Evolutionary conservation across 2,113 vertebrate genomes (phyloP).

Genomic region (Microtus richardsoni): DNA sequence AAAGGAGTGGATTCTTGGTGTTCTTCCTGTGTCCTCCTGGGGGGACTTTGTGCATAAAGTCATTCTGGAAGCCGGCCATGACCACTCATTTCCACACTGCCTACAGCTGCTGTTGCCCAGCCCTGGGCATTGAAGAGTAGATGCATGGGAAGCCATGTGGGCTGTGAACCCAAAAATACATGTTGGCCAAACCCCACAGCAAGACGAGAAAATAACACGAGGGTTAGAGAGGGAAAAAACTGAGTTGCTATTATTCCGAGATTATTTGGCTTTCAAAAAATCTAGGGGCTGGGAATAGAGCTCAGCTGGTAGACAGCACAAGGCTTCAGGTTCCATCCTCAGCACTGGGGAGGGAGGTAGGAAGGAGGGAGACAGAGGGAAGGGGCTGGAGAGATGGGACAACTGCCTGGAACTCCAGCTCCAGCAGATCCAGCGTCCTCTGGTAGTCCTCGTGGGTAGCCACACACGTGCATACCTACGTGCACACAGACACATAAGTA

Average conservation of each 20-base stretch:
- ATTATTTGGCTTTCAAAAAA: not conserved
- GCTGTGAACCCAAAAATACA: not conserved
- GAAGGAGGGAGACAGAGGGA: too few species aligned
- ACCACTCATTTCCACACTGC: not conserved
- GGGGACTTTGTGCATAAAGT: not conserved
- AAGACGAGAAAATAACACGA: not conserved
- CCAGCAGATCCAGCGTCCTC: not conserved
- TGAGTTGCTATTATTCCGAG: not conserved
- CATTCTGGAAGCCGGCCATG: not conserved
- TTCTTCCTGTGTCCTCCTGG: not conserved
- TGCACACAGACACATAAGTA: not conserved
- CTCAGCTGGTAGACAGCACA: accelerated
- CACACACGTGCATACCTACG: not conserved
- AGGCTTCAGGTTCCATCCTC: too few species aligned
- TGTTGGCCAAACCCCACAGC: not conserved
- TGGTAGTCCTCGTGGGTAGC: not conserved
- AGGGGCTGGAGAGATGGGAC: not conserved
- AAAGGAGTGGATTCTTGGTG: not conserved
- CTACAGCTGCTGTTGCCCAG: not conserved
- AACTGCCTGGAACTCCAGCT: not conserved
- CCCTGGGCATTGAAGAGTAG: not conserved
- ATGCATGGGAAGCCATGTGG: not conserved
- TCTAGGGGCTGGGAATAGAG: not conserved
- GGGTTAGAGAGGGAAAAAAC: not conserved
- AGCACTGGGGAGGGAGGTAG: too few species aligned